Conservation (phyloP, 2,797 vertebrate genomes). For the Pseudopleuronectes americanus region DNA sequence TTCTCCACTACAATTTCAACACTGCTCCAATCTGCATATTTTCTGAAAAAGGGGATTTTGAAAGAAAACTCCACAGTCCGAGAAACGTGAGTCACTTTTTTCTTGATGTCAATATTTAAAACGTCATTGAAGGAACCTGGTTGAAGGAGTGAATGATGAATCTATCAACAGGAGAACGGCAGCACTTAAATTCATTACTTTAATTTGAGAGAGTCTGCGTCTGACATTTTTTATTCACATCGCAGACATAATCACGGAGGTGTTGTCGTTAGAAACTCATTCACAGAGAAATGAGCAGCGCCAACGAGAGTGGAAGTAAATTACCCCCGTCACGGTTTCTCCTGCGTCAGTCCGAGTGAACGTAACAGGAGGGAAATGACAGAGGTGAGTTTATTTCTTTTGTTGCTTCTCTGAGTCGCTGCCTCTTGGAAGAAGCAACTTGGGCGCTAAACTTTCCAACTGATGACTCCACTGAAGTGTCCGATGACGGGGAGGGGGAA, state of each 20-base stretch:
- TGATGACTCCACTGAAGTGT: slow-evolving; percentile 72
- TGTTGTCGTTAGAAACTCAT: slow-evolving; percentile 58
- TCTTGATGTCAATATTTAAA: slow-evolving; percentile 3
- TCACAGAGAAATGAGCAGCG: slow-evolving; percentile 55
- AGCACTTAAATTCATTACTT: slow-evolving; percentile 41
- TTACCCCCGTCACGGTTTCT: slow-evolving; percentile 43
- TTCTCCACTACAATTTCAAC: not conserved
- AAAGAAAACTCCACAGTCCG: too few species aligned
- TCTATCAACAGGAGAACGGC: slow-evolving; percentile 12
- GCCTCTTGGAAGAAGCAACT: slow-evolving; percentile 37
- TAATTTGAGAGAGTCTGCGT: slow-evolving; percentile 45
- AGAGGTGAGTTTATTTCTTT: slow-evolving; percentile 20
- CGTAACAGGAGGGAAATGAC: slow-evolving; percentile 41
- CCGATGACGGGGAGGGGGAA: slow-evolving; percentile 42
- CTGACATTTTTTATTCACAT: slow-evolving; percentile 56
- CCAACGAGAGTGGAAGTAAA: slow-evolving; percentile 63
- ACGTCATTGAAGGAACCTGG: not conserved
- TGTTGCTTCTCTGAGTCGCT: slow-evolving; percentile 27
- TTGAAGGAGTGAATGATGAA: slow-evolving; percentile 20
- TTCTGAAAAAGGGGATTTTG: not conserved
- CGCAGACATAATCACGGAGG: slow-evolving; percentile 61
- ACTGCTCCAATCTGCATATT: not conserved
- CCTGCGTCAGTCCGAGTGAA: slow-evolving; percentile 41
- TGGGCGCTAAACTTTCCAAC: slow-evolving; percentile 58
- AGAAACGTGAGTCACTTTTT: not conserved